Percentiles rank a stretch among this genome's conserved stretches.
Evolutionary conservation across 2,888 invertebrate genomes (phyloP).

Genomic region (Leucophora obtusa): DNA sequence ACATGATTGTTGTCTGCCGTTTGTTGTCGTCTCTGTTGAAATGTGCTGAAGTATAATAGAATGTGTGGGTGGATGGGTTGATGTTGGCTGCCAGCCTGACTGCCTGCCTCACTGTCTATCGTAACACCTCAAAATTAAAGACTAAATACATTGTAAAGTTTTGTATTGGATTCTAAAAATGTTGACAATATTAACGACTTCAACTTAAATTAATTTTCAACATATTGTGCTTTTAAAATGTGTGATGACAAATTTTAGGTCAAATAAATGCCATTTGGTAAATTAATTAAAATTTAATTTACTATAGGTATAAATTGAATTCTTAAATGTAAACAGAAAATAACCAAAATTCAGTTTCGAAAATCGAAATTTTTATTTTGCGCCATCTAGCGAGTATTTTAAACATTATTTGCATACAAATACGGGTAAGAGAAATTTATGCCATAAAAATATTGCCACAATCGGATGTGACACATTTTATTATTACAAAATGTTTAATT

Average conservation of each 20-base stretch:
- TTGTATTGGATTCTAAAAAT: constrained; percentile 19
- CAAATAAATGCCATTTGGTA: constrained; percentile 27
- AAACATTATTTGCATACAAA: too few relatives aligned
- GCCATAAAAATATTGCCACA: too few relatives aligned
- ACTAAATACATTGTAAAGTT: constrained; percentile 12
- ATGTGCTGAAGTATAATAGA: not conserved
- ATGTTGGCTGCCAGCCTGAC: constrained; percentile 7
- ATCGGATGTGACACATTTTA: too few relatives aligned
- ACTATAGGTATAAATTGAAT: not conserved
- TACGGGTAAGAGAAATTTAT: too few relatives aligned
- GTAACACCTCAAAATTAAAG: constrained; percentile 21
- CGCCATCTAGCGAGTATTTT: too few relatives aligned
- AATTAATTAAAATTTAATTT: constrained; percentile 18
- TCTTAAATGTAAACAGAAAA: too few relatives aligned
- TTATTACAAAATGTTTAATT: too few relatives aligned
- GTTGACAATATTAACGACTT: constrained; percentile 25
- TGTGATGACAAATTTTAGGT: constrained; percentile 48
- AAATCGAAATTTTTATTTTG: too few relatives aligned
- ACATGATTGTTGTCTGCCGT: constrained; percentile 28
- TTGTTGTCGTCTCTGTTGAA: constrained; percentile 13
- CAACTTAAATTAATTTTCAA: constrained; percentile 34
- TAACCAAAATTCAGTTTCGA: too few relatives aligned
- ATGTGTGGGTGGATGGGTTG: constrained; percentile 28
- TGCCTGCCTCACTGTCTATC: constrained; percentile 4
- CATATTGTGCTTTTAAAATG: constrained; percentile 4